A percentile compares a stretch with the other conserved stretches of the same genome.
Evolutionary conservation across 2,113 vertebrate genomes (phyloP).

Genomic region (Triplophysa dalaica): DNA sequence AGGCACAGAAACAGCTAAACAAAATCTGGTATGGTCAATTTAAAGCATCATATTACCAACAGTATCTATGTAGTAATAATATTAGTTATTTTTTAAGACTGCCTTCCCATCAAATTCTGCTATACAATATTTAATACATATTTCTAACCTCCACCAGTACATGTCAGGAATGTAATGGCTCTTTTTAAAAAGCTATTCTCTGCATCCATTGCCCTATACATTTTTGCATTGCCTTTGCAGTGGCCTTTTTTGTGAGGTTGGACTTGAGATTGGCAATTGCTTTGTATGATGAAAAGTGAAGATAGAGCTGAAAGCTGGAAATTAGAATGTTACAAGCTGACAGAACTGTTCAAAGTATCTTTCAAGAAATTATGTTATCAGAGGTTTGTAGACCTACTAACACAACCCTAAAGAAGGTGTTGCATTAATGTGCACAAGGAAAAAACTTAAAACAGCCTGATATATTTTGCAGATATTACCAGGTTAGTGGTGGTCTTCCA

Average conservation of each 20-base stretch:
- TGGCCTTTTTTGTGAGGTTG: background rate
- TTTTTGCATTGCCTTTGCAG: background rate
- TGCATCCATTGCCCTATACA: conserved; percentile 2
- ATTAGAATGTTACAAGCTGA: conserved; percentile 9
- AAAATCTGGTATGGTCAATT: too few species aligned
- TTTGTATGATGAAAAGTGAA: conserved; percentile 6
- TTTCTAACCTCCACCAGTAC: conserved; percentile 1
- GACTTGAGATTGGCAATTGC: background rate
- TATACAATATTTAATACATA: background rate
- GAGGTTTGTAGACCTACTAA: background rate
- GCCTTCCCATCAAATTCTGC: conserved; percentile 10
- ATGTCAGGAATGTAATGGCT: background rate
- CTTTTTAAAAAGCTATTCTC: background rate
- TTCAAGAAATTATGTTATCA: background rate
- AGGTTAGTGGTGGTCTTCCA: too few species aligned
- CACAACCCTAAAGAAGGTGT: background rate
- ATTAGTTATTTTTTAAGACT: background rate
- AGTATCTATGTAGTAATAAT: background rate
- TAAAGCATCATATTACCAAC: too few species aligned
- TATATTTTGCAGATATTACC: too few species aligned
- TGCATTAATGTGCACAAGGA: too few species aligned
- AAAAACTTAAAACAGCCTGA: too few species aligned
- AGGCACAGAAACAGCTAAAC: too few species aligned
- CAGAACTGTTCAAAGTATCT: background rate
- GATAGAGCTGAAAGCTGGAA: background rate